Evolutionary conservation across 2,797 vertebrate genomes (phyloP).

Genomic region (Manis pentadactyla): DNA sequence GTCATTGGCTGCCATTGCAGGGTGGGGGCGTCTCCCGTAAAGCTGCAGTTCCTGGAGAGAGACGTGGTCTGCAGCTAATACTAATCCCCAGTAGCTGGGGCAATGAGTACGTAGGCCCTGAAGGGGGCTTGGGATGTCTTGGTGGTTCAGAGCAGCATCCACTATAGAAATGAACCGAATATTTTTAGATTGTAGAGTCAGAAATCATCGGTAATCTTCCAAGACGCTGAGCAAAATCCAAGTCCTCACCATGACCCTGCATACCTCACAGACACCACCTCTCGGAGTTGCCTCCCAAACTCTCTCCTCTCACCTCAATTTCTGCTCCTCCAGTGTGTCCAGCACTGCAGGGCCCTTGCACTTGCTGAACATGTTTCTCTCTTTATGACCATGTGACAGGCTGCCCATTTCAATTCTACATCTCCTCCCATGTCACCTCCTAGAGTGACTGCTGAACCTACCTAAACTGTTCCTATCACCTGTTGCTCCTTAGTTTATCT

Average conservation of each 20-base stretch:
- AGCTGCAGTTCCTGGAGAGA: neutral
- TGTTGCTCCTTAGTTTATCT: neutral
- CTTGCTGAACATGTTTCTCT: neutral
- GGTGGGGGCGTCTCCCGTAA: neutral
- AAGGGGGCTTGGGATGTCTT: neutral
- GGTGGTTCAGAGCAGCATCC: neutral
- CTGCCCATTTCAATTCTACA: neutral
- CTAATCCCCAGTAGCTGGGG: rapidly evolving
- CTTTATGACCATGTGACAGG: neutral
- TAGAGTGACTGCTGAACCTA: neutral
- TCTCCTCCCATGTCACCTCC: neutral
- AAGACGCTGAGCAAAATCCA: neutral
- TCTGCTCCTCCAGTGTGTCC: neutral
- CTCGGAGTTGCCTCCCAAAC: neutral
- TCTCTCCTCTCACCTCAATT: neutral
- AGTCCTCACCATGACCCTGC: neutral
- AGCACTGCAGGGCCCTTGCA: neutral
- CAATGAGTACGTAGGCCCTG: neutral
- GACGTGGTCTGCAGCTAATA: neutral
- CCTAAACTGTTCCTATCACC: neutral
- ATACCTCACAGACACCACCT: neutral
- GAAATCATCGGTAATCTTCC: neutral
- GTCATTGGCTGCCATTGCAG: neutral
- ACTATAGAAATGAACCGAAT: neutral
- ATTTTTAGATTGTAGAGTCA: neutral